Percentiles rank a stretch among this genome's conserved stretches.
Conservation (phyloP, 2,797 vertebrate genomes). For the Pseudochirops cupreus region DNA sequence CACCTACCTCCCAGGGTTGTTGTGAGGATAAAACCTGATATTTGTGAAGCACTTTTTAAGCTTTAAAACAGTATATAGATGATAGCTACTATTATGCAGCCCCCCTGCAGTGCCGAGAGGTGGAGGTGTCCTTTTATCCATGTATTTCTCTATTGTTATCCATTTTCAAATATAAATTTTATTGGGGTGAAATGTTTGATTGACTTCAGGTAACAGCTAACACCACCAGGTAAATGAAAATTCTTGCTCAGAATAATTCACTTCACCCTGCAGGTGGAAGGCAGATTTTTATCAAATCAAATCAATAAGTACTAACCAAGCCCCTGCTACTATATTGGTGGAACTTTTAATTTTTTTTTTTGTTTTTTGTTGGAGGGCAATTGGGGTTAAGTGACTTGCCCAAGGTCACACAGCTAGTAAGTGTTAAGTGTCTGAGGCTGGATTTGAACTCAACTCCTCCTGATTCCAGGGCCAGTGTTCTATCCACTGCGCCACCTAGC, state of each 20-base stretch:
- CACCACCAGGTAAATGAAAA: constrained; percentile 32
- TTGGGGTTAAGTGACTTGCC: no score
- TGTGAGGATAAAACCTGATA: not conserved
- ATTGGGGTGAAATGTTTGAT: not conserved
- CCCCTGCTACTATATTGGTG: not conserved
- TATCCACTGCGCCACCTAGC: no score
- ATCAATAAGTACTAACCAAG: not conserved
- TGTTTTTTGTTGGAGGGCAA: no score
- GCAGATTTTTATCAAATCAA: constrained; percentile 34
- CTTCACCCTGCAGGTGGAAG: not conserved
- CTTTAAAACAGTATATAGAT: not conserved
- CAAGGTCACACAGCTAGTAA: no score
- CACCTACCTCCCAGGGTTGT: not conserved
- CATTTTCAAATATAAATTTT: not conserved
- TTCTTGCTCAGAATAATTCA: not conserved
- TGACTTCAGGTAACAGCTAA: constrained; percentile 40
- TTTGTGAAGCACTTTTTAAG: not conserved
- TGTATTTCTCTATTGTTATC: not conserved
- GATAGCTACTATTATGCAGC: not conserved
- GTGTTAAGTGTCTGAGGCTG: no score
- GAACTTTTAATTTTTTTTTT: no score
- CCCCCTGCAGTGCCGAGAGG: not conserved
- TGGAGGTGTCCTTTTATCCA: not conserved
- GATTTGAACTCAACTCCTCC: no score
- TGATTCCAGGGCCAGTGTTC: no score